A percentile compares a stretch with the other conserved stretches of the same genome.
phyloP scores from a whole-genome alignment of 2,797 vertebrate genomes.

The Melanotaenia pygmaea region DNA sequence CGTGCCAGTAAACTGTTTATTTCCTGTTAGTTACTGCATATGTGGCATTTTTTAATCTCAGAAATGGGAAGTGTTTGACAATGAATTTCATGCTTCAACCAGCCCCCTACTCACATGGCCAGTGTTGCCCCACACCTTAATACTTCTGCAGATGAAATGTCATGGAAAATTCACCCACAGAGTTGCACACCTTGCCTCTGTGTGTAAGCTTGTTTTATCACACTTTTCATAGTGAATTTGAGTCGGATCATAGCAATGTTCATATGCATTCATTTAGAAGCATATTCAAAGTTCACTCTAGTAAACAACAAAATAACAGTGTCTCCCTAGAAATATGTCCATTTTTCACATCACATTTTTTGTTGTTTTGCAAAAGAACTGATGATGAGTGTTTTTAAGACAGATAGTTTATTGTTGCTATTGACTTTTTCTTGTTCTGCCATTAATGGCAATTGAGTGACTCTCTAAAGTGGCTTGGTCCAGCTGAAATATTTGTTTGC shows the following conservation, averaged over 20 bases:
- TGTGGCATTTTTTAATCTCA: constrained; percentile 19
- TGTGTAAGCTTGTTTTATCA: constrained; percentile 8
- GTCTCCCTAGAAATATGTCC: neutral
- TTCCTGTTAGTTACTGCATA: constrained; percentile 34
- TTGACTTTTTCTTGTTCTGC: constrained; percentile 14
- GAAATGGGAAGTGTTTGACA: constrained; percentile 54
- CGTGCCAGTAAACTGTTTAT: constrained; percentile 35
- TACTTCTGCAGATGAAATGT: constrained; percentile 63
- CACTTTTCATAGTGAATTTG: constrained; percentile 4
- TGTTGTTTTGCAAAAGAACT: neutral
- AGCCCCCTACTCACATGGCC: constrained; percentile 44
- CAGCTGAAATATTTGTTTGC: constrained; percentile 34
- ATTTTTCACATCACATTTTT: constrained; percentile 11
- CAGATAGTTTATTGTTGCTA: constrained; percentile 33
- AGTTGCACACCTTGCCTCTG: constrained; percentile 23
- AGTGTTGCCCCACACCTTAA: constrained; percentile 53
- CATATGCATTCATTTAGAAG: neutral
- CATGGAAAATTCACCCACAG: constrained; percentile 63
- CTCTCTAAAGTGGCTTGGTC: constrained; percentile 38
- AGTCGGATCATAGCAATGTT: constrained; percentile 5
- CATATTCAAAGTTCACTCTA: constrained; percentile 7
- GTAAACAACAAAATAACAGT: neutral
- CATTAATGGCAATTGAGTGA: constrained; percentile 42
- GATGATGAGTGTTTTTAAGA: no score
- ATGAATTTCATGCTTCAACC: constrained; percentile 68